phyloP scores from a whole-genome alignment of 2,113 vertebrate species.

The Austrofundulus limnaeus region DNA sequence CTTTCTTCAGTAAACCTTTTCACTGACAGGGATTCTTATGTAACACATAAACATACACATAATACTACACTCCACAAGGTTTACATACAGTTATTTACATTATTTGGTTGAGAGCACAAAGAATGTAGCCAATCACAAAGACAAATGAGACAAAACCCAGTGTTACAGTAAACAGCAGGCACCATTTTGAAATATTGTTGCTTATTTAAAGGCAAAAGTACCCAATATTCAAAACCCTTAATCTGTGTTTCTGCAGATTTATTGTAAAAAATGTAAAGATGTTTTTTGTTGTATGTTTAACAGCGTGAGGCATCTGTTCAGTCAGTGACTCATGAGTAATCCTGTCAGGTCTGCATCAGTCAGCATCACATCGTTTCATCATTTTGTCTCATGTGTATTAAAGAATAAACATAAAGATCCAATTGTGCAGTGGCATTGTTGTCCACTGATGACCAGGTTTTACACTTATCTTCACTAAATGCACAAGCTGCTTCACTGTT shows the following conservation, averaged over 20 bases:
- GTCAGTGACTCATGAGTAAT: constrained; percentile 5
- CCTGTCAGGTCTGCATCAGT: background rate
- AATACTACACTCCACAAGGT: constrained; percentile 7
- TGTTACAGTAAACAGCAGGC: constrained; percentile 36
- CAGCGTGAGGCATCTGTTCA: constrained; percentile 10
- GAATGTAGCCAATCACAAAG: constrained; percentile 71
- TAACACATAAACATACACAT: constrained; percentile 8
- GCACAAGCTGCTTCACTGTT: background rate
- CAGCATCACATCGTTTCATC: background rate
- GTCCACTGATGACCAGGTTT: constrained; percentile 2
- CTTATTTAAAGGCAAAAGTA: constrained; percentile 35
- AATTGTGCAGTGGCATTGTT: background rate
- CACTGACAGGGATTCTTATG: constrained; percentile 17
- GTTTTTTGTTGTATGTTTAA: too few relatives aligned
- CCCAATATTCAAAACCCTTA: too few relatives aligned
- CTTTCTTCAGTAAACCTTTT: constrained; percentile 35
- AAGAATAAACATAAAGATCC: background rate
- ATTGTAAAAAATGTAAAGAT: too few relatives aligned
- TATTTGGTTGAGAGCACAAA: background rate
- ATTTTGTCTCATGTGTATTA: constrained; percentile 10
- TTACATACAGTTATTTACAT: constrained; percentile 5
- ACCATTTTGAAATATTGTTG: constrained; percentile 30
- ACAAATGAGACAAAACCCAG: constrained; percentile 19
- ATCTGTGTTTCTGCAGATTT: too few relatives aligned
- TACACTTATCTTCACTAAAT: background rate